Conservation (phyloP, 1,140 invertebrate genomes). For the Heliconius hermathena region DNA sequence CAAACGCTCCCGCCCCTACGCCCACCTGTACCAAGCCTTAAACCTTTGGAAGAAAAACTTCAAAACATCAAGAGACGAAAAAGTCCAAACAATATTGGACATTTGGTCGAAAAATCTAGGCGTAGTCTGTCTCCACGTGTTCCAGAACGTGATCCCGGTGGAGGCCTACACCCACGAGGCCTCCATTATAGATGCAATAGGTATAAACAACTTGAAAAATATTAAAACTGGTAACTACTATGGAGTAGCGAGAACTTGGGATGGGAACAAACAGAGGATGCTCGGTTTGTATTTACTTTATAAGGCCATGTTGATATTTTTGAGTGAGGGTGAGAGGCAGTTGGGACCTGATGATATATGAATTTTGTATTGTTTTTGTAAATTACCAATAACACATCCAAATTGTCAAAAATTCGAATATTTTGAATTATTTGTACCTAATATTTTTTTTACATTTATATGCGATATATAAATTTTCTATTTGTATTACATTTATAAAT, state of each 20-base stretch:
- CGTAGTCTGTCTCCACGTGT: slow-evolving; percentile 95
- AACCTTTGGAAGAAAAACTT: slow-evolving; percentile 81
- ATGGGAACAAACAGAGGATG: slow-evolving; percentile 84
- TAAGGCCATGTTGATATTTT: slow-evolving; percentile 92
- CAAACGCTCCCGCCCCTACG: slow-evolving; percentile 91
- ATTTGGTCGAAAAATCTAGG: slow-evolving; percentile 93
- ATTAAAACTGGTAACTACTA: slow-evolving; percentile 92
- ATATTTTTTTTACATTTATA: too few species aligned
- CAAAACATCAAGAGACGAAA: slow-evolving; percentile 80
- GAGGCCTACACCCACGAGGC: slow-evolving; percentile 97
- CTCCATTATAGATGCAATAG: slow-evolving; percentile 94
- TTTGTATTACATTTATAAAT: too few species aligned
- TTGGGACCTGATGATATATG: slow-evolving; percentile 85
- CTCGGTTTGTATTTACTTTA: slow-evolving; percentile 92
- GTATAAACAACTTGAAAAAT: slow-evolving; percentile 91
- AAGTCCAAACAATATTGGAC: slow-evolving; percentile 91
- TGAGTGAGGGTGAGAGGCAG: slow-evolving; percentile 93
- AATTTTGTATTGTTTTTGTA: neutral
- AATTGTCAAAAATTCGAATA: too few species aligned
- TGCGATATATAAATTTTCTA: too few species aligned
- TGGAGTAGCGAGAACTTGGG: slow-evolving; percentile 89
- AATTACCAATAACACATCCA: too few species aligned
- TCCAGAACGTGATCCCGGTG: slow-evolving; percentile 94
- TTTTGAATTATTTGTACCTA: too few species aligned
- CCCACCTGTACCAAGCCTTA: slow-evolving; percentile 94